phyloP scores from a whole-genome alignment of 2,888 invertebrate species.

The Eremobia ochroleuca region DNA sequence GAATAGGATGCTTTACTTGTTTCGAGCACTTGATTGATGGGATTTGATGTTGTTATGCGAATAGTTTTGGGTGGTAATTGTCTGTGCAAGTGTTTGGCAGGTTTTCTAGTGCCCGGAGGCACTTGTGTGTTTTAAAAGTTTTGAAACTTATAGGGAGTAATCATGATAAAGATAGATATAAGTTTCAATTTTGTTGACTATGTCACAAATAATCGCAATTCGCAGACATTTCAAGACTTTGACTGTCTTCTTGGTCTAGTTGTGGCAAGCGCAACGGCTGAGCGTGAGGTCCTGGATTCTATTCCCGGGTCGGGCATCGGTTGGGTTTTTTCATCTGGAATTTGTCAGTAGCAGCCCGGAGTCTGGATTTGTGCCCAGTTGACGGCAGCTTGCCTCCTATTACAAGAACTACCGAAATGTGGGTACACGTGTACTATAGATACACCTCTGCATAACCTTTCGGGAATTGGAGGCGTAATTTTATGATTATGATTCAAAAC shows the following conservation, averaged over 20 bases:
- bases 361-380: not conserved
- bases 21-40: constrained; percentile 56
- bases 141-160: not conserved
- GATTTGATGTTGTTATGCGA: constrained; percentile 14
- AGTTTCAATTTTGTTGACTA: not conserved
- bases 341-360: not conserved
- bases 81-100: constrained; percentile 1
- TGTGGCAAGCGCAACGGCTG: too few relatives aligned
- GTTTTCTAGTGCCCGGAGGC: not conserved
- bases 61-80: constrained; percentile 14
- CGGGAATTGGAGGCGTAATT: not conserved
- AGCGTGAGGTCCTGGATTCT: not conserved
- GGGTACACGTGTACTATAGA: not conserved
- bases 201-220: not conserved
- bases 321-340: too few relatives aligned
- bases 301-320: not conserved
- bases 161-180: too few relatives aligned
- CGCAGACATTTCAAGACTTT: not conserved
- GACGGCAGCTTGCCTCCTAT: not conserved
- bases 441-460: not conserved
- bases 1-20: constrained; percentile 34
- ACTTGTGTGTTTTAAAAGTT: not conserved
- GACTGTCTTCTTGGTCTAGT: not conserved
- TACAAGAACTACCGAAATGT: not conserved
- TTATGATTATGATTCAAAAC: not conserved